phyloP scores from a whole-genome alignment of 2,888 invertebrate genomes.

The Tinea trinotella region DNA sequence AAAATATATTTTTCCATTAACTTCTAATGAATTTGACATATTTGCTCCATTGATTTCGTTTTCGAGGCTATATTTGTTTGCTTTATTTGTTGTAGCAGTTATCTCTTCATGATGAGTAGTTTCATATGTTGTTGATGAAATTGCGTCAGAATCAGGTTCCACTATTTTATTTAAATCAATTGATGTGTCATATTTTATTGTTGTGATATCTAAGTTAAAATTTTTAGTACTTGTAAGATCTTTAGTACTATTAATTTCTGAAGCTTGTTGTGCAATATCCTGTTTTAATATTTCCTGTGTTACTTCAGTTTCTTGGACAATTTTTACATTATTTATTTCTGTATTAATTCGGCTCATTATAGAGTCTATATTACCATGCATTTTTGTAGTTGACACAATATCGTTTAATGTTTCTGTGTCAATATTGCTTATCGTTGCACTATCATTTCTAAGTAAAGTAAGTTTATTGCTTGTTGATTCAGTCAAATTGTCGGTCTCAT shows the following conservation, averaged over 20 bases:
- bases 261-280: not conserved
- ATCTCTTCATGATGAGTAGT: not conserved
- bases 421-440: not conserved
- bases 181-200: not conserved
- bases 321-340: not conserved
- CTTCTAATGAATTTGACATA: not conserved
- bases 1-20: constrained; percentile 15
- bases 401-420: not conserved
- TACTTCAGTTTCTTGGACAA: not conserved
- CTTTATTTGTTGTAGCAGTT: not conserved
- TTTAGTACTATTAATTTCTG: not conserved
- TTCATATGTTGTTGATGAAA: constrained; percentile 4
- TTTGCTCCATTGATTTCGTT: not conserved
- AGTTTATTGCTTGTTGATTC: not conserved
- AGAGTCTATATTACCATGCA: not conserved
- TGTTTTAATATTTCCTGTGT: not conserved
- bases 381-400: not conserved
- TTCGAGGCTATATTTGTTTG: not conserved
- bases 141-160: constrained; percentile 6
- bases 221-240: not conserved
- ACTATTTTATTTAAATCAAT: not conserved
- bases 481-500: too few relatives aligned
- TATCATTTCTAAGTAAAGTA: not conserved
- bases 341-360: not conserved
- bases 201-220: not conserved